These are phyloP conservation scores for Petrophora chlorosata DNA, from an alignment of 2,888 invertebrate genomes.

Conservation along the genomic window DNA sequence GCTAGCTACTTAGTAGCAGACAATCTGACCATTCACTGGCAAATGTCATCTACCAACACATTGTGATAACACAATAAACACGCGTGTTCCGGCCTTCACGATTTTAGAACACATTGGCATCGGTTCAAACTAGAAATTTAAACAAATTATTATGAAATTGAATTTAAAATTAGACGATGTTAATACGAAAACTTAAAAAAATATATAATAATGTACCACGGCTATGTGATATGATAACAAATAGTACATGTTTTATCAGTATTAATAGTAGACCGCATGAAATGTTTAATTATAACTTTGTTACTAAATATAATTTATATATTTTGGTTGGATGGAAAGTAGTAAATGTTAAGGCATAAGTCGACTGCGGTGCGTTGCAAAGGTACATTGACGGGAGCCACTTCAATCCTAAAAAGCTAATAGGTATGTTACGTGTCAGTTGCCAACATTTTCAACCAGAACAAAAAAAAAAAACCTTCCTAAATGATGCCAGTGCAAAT, in stretches of 20 bases:
- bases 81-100: neutral
- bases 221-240: conserved; percentile 46
- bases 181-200: conserved; percentile 9
- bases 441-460: too few species aligned
- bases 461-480: neutral
- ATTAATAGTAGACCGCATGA: conserved; percentile 19
- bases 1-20: neutral
- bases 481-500: conserved; percentile 1
- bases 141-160: conserved; percentile 13
- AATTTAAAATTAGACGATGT: conserved; percentile 10
- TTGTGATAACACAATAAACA: neutral
- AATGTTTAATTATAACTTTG: conserved; percentile 6
- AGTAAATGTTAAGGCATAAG: neutral
- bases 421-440: too few species aligned
- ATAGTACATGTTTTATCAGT: conserved; percentile 23
- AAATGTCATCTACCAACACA: neutral
- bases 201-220: conserved; percentile 35
- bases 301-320: conserved; percentile 3
- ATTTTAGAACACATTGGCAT: conserved; percentile 11
- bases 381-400: too few species aligned
- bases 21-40: neutral
- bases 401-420: too few species aligned
- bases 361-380: neutral
- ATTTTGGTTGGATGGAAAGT: neutral
- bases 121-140: conserved; percentile 13